These are phyloP conservation scores for Drosophila micromelanica DNA, from an alignment of 1,140 invertebrate genomes.

Conservation along the genomic window DNA sequence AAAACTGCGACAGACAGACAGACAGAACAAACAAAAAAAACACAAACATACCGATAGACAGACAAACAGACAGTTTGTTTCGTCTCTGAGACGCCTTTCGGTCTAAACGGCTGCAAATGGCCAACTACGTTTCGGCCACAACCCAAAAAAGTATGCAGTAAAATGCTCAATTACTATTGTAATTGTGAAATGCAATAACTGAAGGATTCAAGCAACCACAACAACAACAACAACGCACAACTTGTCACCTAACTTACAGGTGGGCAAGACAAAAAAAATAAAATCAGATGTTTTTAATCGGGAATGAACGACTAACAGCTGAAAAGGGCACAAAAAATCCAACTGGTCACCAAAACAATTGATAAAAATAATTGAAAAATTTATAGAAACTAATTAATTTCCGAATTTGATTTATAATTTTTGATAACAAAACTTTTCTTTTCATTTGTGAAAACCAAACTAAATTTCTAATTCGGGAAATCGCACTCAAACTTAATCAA, in stretches of 20 bases:
- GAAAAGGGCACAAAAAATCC: no score
- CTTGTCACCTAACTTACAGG: slow-evolving; percentile 44
- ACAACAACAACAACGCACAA: slow-evolving; percentile 5
- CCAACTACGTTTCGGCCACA: not conserved
- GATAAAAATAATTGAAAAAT: no score
- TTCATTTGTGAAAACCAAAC: no score
- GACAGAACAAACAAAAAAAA: not conserved
- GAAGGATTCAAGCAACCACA: slow-evolving; percentile 10
- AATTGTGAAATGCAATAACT: slow-evolving; percentile 43
- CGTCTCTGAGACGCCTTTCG: not conserved
- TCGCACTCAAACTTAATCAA: no score
- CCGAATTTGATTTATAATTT: no score
- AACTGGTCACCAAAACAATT: no score
- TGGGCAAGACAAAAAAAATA: slow-evolving; percentile 19
- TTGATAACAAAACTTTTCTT: no score
- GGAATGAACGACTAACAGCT: no score
- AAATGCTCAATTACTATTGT: slow-evolving; percentile 64
- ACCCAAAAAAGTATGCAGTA: slow-evolving; percentile 33
- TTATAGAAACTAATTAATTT: no score
- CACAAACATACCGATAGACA: not conserved
- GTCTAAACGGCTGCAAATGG: slow-evolving; percentile 1
- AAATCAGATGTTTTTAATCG: not conserved
- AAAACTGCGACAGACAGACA: slow-evolving; percentile 19
- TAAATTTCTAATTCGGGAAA: no score
- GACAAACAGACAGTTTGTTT: no score